These are phyloP conservation scores for Drosophila planitibia DNA, from an alignment of 2,888 invertebrate genomes.

Conservation along the genomic window DNA sequence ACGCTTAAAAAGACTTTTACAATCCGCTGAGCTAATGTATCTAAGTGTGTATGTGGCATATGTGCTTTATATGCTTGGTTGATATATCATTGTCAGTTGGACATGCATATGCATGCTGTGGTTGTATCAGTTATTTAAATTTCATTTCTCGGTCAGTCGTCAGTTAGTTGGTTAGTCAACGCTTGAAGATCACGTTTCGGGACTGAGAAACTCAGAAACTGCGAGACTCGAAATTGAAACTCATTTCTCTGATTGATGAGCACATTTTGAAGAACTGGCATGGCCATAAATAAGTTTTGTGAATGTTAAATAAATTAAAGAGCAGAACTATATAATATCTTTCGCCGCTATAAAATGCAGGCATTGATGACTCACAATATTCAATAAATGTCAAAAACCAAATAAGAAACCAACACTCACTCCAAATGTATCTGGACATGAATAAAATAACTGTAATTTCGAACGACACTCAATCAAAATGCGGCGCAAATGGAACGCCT, in stretches of 20 bases:
- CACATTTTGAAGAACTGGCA: conserved; percentile 68
- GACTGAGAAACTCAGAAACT: conserved; percentile 12
- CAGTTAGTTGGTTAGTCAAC: conserved; percentile 42
- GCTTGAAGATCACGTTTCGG: conserved; percentile 15
- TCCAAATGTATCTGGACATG: conserved; percentile 2
- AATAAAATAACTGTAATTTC: conserved; percentile 38
- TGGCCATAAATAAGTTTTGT: conserved; percentile 66
- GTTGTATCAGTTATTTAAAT: conserved; percentile 65
- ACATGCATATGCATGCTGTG: conserved; percentile 61
- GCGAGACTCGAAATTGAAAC: conserved; percentile 51
- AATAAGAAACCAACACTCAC: neutral
- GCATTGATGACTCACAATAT: conserved; percentile 54
- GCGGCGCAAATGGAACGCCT: conserved; percentile 28
- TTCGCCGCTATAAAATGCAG: conserved; percentile 56
- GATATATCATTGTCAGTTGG: conserved; percentile 72
- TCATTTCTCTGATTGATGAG: conserved; percentile 76
- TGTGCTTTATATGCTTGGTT: conserved; percentile 33
- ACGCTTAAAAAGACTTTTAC: conserved; percentile 50
- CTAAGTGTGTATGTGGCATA: conserved; percentile 12
- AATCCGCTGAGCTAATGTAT: conserved; percentile 14
- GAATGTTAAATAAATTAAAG: conserved; percentile 69
- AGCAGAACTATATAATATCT: conserved; percentile 58
- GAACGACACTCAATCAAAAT: conserved; percentile 45
- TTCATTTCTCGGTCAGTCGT: conserved; percentile 64
- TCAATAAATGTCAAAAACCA: conserved; percentile 21